Conservation (phyloP, 1,140 invertebrate genomes). For the Pogonus chalceus region DNA sequence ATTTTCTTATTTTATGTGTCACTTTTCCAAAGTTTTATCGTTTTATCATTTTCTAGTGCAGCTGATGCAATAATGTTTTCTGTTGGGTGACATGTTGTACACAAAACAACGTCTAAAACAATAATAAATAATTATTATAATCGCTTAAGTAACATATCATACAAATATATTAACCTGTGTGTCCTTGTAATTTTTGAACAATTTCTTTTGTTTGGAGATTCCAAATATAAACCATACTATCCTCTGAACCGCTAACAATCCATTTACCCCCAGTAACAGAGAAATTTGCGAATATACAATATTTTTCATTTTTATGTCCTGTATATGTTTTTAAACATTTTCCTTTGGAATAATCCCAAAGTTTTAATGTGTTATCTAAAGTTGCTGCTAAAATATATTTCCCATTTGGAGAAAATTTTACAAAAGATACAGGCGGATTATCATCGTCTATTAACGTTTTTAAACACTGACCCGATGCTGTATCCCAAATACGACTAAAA, state of each 20-base stretch:
- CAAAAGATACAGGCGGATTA: constrained; percentile 98
- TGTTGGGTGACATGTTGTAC: constrained; percentile 96
- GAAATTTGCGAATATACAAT: constrained; percentile 99
- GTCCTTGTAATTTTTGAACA: constrained; percentile 93
- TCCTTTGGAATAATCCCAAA: constrained; percentile 99
- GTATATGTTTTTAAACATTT: constrained; percentile 97
- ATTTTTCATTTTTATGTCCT: constrained; percentile 98
- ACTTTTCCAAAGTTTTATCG: constrained; percentile 98
- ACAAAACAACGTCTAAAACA: constrained; percentile 85
- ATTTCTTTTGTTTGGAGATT: constrained; percentile 99
- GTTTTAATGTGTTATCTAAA: constrained; percentile 93
- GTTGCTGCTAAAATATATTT: constrained; percentile 99
- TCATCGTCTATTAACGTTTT: constrained; percentile 97
- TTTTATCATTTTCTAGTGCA: constrained; percentile 96
- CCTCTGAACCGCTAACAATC: constrained; percentile 99
- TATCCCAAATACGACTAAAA: constrained; percentile 97
- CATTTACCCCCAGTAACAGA: constrained; percentile 99
- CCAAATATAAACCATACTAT: constrained; percentile 99
- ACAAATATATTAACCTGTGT: constrained; percentile 58
- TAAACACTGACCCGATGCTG: constrained; percentile 95
- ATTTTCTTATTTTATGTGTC: constrained; percentile 67
- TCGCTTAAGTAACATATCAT: background rate
- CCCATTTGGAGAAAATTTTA: constrained; percentile 99
- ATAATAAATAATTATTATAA: constrained; percentile 18
- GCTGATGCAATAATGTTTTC: constrained; percentile 99